A percentile compares a stretch with the other conserved stretches of the same genome.
These are phyloP conservation scores for Onychostruthus taczanowskii DNA, from an alignment of 2,113 vertebrate species.

Conservation along the genomic window DNA sequence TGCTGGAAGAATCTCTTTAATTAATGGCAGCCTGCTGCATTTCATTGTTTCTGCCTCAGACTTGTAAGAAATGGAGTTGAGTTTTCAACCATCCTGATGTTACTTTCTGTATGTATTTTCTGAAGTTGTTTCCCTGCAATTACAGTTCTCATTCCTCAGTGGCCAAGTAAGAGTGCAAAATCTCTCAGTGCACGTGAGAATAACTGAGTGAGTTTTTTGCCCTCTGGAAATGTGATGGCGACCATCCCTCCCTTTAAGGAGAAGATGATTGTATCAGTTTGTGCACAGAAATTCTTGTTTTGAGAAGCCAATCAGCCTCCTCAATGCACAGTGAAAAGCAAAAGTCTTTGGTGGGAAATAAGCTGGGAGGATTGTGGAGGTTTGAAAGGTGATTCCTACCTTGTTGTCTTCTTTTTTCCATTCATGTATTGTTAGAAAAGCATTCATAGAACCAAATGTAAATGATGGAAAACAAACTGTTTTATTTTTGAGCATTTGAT, in stretches of 20 bases:
- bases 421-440: neutral
- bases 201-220: neutral
- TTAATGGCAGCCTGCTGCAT: constrained; percentile 20
- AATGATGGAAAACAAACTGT: neutral
- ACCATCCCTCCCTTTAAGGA: neutral
- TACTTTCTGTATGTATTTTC: constrained; percentile 21
- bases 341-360: neutral
- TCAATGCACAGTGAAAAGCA: neutral
- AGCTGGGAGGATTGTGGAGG: neutral
- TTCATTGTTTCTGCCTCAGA: neutral
- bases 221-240: neutral
- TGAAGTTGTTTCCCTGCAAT: neutral
- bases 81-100: constrained; percentile 8
- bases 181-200: neutral
- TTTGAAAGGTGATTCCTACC: neutral
- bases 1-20: constrained; percentile 7
- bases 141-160: neutral
- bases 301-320: neutral
- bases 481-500: neutral
- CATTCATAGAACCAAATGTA: neutral
- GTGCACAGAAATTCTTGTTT: neutral
- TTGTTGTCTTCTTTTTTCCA: neutral
- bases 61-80: neutral
- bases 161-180: neutral
- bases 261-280: neutral